phyloP scores from a whole-genome alignment of 2,797 vertebrate genomes.

The Alosa sapidissima region DNA sequence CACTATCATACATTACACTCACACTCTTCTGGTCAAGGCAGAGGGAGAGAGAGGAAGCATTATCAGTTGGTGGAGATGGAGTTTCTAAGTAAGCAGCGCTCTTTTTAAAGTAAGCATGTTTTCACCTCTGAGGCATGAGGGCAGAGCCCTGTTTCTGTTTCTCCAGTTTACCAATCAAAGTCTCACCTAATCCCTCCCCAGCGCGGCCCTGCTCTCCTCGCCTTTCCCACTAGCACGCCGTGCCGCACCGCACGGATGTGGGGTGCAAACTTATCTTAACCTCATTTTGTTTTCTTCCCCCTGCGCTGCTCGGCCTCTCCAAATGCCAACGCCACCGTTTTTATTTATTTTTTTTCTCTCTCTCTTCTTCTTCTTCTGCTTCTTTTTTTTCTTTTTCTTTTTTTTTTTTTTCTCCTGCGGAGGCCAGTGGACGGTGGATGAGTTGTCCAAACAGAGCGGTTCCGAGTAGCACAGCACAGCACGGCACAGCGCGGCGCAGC shows the following conservation, averaged over 20 bases:
- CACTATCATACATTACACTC: no score
- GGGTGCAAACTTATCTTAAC: neutral
- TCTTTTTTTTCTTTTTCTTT: conserved; percentile 44
- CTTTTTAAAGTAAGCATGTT: neutral
- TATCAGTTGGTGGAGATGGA: neutral
- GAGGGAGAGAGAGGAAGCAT: neutral
- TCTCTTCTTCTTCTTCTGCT: neutral
- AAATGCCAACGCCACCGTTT: neutral
- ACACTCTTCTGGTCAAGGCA: no score
- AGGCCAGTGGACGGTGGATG: neutral
- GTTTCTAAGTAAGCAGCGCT: neutral
- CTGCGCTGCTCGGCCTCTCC: neutral
- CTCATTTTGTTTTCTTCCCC: neutral
- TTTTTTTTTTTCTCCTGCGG: conserved; percentile 1
- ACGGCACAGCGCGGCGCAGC: neutral
- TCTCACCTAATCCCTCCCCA: neutral
- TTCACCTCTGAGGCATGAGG: neutral
- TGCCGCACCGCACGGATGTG: neutral
- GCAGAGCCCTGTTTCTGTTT: neutral
- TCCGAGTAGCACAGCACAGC: neutral
- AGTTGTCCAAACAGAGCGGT: conserved; percentile 9
- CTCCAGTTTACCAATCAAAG: neutral
- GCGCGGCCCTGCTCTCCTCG: neutral
- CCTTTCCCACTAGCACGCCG: no score
- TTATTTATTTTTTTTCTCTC: conserved; percentile 44